These are phyloP conservation scores for Brachypalpus laphriformis DNA, from an alignment of 2,888 invertebrate species.

Conservation along the genomic window DNA sequence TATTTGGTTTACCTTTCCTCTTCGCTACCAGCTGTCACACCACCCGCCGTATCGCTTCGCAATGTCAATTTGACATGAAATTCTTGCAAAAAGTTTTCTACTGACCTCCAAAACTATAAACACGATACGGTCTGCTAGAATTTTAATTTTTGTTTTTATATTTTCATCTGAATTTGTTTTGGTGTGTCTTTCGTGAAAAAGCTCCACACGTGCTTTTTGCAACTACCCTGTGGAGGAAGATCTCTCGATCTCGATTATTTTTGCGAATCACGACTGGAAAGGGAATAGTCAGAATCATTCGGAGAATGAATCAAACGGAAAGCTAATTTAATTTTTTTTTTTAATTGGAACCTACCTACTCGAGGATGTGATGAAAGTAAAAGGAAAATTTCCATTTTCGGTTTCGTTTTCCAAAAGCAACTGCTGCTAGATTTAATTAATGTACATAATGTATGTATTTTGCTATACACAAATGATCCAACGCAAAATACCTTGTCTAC, in stretches of 20 bases:
- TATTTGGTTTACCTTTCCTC: not conserved
- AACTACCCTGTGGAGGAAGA: not conserved
- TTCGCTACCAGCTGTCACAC: not conserved
- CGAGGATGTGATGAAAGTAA: conserved; percentile 47
- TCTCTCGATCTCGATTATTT: conserved; percentile 3
- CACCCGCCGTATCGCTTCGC: not conserved
- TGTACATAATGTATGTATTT: not conserved
- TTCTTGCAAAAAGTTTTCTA: conserved; percentile 12
- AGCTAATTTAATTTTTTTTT: conserved; percentile 23
- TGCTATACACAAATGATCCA: conserved; percentile 6
- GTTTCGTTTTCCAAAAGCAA: conserved; percentile 46
- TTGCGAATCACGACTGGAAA: conserved; percentile 20
- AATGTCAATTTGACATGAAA: conserved; percentile 34
- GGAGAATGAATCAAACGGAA: conserved; percentile 32
- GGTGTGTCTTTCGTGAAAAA: conserved; percentile 24
- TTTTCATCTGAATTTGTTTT: conserved; percentile 28
- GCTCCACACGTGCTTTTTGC: conserved; percentile 12
- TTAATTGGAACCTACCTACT: not conserved
- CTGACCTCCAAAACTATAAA: conserved; percentile 42
- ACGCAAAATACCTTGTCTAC: not conserved
- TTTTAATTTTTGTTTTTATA: conserved; percentile 4
- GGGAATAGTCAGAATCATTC: conserved; percentile 23
- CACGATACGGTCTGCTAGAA: conserved; percentile 5
- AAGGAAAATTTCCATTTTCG: conserved; percentile 53
- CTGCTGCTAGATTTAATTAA: not conserved